These are phyloP conservation scores for Melanchra persicariae DNA, from an alignment of 2,888 invertebrate genomes.

Conservation along the genomic window DNA sequence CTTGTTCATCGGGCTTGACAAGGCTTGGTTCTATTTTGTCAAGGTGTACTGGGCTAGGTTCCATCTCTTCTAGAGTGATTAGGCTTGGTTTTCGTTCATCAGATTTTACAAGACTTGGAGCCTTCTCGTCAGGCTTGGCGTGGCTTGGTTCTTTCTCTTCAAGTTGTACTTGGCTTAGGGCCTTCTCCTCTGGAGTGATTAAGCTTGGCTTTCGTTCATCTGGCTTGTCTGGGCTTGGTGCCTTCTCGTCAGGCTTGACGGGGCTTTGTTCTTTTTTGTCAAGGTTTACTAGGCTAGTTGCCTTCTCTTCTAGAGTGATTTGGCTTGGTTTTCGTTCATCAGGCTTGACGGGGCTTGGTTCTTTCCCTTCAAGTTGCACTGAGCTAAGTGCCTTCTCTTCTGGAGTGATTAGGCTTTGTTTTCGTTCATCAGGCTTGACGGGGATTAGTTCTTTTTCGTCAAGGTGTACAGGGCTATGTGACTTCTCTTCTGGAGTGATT, in stretches of 20 bases:
- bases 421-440: not conserved
- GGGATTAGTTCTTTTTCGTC: not conserved
- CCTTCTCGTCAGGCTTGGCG: not conserved
- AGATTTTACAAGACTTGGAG: not conserved
- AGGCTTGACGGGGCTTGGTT: not conserved
- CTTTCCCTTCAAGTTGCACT: accelerated
- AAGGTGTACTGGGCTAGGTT: not conserved
- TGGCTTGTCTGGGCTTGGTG: not conserved
- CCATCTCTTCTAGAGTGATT: not conserved
- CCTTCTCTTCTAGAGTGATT: not conserved
- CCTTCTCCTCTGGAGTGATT: not conserved
- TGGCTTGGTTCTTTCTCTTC: not conserved
- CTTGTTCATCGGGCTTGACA: not conserved
- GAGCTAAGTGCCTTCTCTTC: not conserved
- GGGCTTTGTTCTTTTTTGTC: not conserved
- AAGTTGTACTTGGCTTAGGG: not conserved
- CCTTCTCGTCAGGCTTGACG: not conserved
- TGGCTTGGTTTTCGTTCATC: not conserved
- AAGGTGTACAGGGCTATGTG: conserved; percentile 14
- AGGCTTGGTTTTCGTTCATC: not conserved
- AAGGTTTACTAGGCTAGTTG: not conserved
- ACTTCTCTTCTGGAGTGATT: conserved; percentile 26
- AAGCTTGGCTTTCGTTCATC: not conserved
- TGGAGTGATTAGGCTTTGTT: not conserved
- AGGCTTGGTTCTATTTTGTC: not conserved